Evolutionary conservation across 2,113 vertebrate species (phyloP).

Genomic region (Eonycteris spelaea): DNA sequence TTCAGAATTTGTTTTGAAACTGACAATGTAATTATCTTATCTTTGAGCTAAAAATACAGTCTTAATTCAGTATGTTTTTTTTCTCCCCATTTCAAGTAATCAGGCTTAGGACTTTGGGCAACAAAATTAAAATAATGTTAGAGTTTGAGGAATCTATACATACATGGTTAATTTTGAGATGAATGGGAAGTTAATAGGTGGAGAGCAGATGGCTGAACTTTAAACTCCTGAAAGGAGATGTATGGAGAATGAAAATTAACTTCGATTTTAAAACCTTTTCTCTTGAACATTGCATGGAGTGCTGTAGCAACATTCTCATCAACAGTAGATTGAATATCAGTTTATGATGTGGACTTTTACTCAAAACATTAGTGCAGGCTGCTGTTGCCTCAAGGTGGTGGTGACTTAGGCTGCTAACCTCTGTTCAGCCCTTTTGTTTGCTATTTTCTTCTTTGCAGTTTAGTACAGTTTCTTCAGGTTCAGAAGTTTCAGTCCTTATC

Average conservation of each 20-base stretch:
- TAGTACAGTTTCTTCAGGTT: background rate
- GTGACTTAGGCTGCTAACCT: constrained; percentile 18
- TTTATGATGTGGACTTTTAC: constrained; percentile 32
- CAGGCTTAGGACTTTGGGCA: background rate
- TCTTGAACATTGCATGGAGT: constrained; percentile 3
- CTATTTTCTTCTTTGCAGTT: background rate
- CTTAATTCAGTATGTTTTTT: constrained; percentile 1
- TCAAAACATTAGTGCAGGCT: constrained; percentile 16
- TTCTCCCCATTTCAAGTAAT: constrained; percentile 26
- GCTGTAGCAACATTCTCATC: background rate
- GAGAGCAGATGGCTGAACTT: constrained; percentile 28
- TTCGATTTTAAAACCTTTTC: constrained; percentile 25
- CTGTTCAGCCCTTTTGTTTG: background rate
- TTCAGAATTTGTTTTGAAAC: constrained; percentile 16
- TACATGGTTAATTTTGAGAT: constrained; percentile 49
- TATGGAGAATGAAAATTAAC: background rate
- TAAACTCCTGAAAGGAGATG: constrained; percentile 30
- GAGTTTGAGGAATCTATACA: background rate
- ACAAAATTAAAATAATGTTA: constrained; percentile 36
- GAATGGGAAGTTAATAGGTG: constrained; percentile 21
- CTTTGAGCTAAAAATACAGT: constrained; percentile 11
- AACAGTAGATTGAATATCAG: background rate
- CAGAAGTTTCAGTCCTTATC: constrained; percentile 18
- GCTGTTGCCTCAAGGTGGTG: background rate
- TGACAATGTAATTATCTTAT: constrained; percentile 2